Base-by-base conservation (phyloP, 2,113 vertebrate species). In the Centropristis striata region DNA sequence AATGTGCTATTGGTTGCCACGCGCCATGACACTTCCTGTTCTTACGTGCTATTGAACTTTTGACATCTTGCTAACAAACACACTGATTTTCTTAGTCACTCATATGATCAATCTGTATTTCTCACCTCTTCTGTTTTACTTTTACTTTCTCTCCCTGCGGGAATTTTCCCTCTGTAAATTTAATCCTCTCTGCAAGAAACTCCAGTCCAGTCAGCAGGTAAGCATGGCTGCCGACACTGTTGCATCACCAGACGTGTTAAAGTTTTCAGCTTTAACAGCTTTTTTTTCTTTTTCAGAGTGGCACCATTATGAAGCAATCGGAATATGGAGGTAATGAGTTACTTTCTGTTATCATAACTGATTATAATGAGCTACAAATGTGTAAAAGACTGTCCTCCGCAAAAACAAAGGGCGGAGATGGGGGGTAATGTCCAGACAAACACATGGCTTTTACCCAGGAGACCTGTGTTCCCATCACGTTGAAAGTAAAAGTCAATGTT, bases 201-300 rank as follows among this genome's bases (percentile, higher is more conserved):
- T 0, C 87, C n/a, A 18, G n/a, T 28, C 20, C 78, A 11, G 13
- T 4, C 60, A 55, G 42, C 20, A 72, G 66, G 88, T 92, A 57
- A 49, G 55, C 9, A 28, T 46, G 6, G 18, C 20, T 58, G 8
- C 14, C 15, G 9, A 25, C 6, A 44, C 36, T 15, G 18, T 41
- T 4, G 1, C 20, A 6, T 21, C n/a, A 3, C 0, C n/a, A 7
- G 13, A 18, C 28, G 23, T 20, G 4, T 14, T 44, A 5, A 9
- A 57, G 25, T 11, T 53, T 55, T 66, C 2, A 4, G 1, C 4
- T 69, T 70, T 39, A 28, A 51, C 5, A 25, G 4, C 23, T 44
- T 37, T 41, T 46, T 57, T 67, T 57, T 55, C 11, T 67, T 11
- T 81, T 83, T 51, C 71, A 90, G 90, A 36, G 6, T 18, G 75